Evolutionary conservation across 2,888 invertebrate species (phyloP).

Genomic region (Homarus gammarus): DNA sequence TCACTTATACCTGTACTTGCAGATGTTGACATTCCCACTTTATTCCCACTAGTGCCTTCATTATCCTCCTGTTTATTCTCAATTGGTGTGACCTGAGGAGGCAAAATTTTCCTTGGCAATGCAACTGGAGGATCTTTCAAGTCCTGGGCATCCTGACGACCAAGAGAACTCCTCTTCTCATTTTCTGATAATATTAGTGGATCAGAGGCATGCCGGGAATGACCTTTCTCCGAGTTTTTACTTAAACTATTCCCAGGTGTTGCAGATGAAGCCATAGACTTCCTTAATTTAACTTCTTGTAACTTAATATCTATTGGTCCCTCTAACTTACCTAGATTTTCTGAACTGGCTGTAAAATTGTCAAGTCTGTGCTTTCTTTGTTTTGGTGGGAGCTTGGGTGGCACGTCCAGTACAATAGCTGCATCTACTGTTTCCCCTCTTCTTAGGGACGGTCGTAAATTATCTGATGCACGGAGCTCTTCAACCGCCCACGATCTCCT

Average conservation of each 20-base stretch:
- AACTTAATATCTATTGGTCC: slow-evolving; percentile 62
- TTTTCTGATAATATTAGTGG: slow-evolving; percentile 22
- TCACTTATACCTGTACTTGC: slow-evolving; percentile 13
- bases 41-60: neutral
- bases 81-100: slow-evolving; percentile 16
- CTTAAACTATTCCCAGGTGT: slow-evolving; percentile 23
- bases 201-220: slow-evolving; percentile 36
- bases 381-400: slow-evolving; percentile 74
- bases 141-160: slow-evolving; percentile 28
- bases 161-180: slow-evolving; percentile 5
- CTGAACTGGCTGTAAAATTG: slow-evolving; percentile 48
- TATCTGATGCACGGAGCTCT: slow-evolving; percentile 32
- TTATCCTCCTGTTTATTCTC: slow-evolving; percentile 31
- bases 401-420: slow-evolving; percentile 70
- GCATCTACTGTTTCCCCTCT: slow-evolving; percentile 67
- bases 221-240: slow-evolving; percentile 25
- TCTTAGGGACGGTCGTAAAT: slow-evolving; percentile 31
- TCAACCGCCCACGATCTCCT: slow-evolving; percentile 75
- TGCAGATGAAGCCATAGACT: neutral
- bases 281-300: slow-evolving; percentile 39
- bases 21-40: neutral
- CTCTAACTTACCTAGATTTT: slow-evolving; percentile 61
- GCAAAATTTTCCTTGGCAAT: slow-evolving; percentile 59
- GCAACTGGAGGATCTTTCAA: slow-evolving; percentile 58
- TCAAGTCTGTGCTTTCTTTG: slow-evolving; percentile 50